Evolutionary conservation across 2,113 vertebrate genomes (phyloP).

Genomic region (Echinops telfairi): DNA sequence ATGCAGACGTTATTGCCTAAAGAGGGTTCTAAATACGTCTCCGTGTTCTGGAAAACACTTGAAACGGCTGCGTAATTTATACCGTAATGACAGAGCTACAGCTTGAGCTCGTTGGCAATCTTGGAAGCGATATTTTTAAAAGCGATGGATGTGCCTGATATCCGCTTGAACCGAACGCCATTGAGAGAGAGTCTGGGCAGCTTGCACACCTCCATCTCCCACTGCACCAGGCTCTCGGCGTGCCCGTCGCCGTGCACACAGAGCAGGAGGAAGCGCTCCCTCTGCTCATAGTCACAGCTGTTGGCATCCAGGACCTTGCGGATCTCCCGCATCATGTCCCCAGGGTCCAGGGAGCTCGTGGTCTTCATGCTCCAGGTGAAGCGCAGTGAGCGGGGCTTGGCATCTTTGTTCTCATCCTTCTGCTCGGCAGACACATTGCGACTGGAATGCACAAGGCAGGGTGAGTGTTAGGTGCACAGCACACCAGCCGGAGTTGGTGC

Average conservation of each 20-base stretch:
- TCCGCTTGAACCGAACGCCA: constrained; percentile 98
- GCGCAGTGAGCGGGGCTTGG: constrained; percentile 97
- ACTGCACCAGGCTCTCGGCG: constrained; percentile 96
- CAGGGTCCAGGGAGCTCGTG: constrained; percentile 98
- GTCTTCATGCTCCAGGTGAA: constrained; percentile 99
- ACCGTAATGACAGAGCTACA: constrained; percentile 95
- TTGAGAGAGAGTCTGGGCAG: constrained; percentile 99
- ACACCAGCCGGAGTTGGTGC: constrained; percentile 24
- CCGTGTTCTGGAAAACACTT: constrained; percentile 91
- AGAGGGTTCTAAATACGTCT: constrained; percentile 96
- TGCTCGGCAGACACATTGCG: constrained; percentile 98
- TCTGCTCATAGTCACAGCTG: constrained; percentile 98
- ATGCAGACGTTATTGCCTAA: constrained; percentile 98
- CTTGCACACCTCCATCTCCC: constrained; percentile 99
- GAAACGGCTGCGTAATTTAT: constrained; percentile 97
- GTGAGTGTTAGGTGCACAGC: constrained; percentile 41
- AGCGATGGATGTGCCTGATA: constrained; percentile 99
- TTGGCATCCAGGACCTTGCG: constrained; percentile 98
- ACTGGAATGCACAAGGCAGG: constrained; percentile 89
- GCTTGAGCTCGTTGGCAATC: constrained; percentile 99
- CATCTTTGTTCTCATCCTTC: constrained; percentile 96
- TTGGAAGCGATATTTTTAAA: constrained; percentile 99
- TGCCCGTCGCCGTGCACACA: constrained; percentile 97
- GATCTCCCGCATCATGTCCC: constrained; percentile 98
- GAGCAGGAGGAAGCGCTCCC: constrained; percentile 97